Evolutionary conservation across 1,140 invertebrate genomes (phyloP), one percentile per base, ranked within the genome.

Genomic region (Caenorhabditis tropicalis): DNA sequence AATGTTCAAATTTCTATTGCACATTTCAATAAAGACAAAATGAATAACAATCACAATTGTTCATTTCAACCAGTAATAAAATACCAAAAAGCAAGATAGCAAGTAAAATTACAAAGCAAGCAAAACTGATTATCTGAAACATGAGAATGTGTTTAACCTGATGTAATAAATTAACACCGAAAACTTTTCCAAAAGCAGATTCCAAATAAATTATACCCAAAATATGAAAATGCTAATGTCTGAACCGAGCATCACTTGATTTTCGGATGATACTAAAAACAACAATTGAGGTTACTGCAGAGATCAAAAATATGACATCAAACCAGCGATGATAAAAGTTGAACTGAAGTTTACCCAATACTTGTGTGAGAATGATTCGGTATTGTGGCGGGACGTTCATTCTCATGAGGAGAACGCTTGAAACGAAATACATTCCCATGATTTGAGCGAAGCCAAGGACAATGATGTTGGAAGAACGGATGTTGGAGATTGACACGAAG

Each of bases 401-500:
- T 65, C 98, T 93, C 94, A 99, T 97, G 39, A 99, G 92, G 19
- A 99, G 93, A 0, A 99, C 97, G 24, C 96, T 98, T 1, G 97
- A 99, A 33, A 98, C 96, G 93, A 99, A 99, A 92, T 99, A 99
- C 98, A 99, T 99, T 19, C 98, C 98, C 98, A 99, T 99, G 87
- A 99, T 96, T 93, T 99, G 96, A 21, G 97, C 97, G 21, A 99
- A 92, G 86, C 97, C 94, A 31, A 99, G 92, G 5, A 99, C 98
- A 88, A 99, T 99, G 49, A 99, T 95, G 91, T 99, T 99, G 31
- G 97, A 99, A 29, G 96, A 98, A 92, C 99, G 98, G 85, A 95
- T 97, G 87, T 96, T 98, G n/a, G 98, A 99, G 89, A 99, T 98
- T 88, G 97, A 96, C 93, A 99, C 98, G 93, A 99, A 99, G 92